These are phyloP conservation scores for Phyllostomus discolor DNA, from an alignment of 2,113 vertebrate genomes.

Conservation along the genomic window DNA sequence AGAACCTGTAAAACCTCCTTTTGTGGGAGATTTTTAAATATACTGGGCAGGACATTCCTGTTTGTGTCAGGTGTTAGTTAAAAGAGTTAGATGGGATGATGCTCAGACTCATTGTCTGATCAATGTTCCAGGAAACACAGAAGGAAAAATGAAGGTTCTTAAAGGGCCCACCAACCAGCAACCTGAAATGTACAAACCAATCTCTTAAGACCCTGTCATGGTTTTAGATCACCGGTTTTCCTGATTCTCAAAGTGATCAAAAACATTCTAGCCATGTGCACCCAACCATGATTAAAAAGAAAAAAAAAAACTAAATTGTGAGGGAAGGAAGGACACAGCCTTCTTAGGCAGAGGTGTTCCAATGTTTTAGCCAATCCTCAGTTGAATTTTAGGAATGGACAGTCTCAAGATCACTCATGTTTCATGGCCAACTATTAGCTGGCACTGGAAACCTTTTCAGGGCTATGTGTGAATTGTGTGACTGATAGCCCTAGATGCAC, in stretches of 20 bases:
- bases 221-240: constrained; percentile 72
- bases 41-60: constrained; percentile 78
- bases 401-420: constrained; percentile 78
- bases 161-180: constrained; percentile 79
- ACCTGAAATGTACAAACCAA: constrained; percentile 78
- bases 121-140: constrained; percentile 74
- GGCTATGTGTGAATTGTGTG: constrained; percentile 87
- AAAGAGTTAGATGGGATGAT: constrained; percentile 78
- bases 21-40: constrained; percentile 75
- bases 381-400: constrained; percentile 81
- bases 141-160: constrained; percentile 64
- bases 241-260: constrained; percentile 79
- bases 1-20: constrained; percentile 73
- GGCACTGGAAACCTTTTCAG: constrained; percentile 85
- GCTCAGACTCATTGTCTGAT: constrained; percentile 79
- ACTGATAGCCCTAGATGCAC: constrained; percentile 97
- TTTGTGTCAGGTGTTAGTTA: constrained; percentile 85
- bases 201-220: constrained; percentile 66
- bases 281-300: constrained; percentile 55
- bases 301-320: constrained; percentile 25
- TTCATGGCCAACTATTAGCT: constrained; percentile 79
- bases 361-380: constrained; percentile 81
- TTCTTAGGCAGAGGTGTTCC: constrained; percentile 76
- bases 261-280: constrained; percentile 66
- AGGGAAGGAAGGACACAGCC: constrained; percentile 62